These are phyloP conservation scores for Stichopus chloronotus DNA, from an alignment of 35 echinoderm and acorn worm species.

Conservation along the genomic window DNA sequence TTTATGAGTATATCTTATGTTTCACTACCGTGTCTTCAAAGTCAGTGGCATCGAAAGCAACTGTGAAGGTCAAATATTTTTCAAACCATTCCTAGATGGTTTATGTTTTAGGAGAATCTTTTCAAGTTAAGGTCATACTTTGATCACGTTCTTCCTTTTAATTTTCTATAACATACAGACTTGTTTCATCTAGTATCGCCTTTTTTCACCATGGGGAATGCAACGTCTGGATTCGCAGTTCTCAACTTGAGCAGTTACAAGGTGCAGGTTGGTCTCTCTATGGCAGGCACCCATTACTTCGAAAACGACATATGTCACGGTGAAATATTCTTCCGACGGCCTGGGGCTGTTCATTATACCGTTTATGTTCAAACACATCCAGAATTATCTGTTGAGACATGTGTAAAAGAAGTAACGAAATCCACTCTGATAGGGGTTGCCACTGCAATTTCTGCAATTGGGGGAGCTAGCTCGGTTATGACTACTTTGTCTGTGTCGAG, in stretches of 20 bases:
- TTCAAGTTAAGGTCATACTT: no score
- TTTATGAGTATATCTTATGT: no score
- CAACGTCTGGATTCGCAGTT: slow-evolving; percentile 34
- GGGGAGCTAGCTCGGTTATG: background rate
- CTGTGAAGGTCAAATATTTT: no score
- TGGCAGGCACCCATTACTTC: slow-evolving; percentile 46
- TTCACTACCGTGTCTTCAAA: no score
- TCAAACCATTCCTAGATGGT: no score
- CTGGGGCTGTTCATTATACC: slow-evolving; percentile 37
- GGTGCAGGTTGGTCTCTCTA: slow-evolving; percentile 24
- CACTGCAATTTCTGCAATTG: background rate
- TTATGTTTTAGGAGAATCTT: no score
- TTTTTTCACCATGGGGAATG: slow-evolving; percentile 18
- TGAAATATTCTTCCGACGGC: slow-evolving; percentile 50
- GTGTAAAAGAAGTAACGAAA: background rate
- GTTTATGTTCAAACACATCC: slow-evolving; percentile 23
- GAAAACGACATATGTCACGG: slow-evolving; percentile 31
- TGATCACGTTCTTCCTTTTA: background rate
- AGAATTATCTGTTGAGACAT: background rate
- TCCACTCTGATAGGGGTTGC: background rate
- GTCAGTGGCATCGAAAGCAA: no score
- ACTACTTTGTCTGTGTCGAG: background rate
- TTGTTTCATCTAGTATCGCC: background rate
- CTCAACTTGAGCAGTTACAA: slow-evolving; percentile 50
- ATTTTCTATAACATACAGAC: background rate